These are phyloP conservation scores for Chymomyza amoena DNA, from an alignment of 2,888 invertebrate species.

Conservation along the genomic window DNA sequence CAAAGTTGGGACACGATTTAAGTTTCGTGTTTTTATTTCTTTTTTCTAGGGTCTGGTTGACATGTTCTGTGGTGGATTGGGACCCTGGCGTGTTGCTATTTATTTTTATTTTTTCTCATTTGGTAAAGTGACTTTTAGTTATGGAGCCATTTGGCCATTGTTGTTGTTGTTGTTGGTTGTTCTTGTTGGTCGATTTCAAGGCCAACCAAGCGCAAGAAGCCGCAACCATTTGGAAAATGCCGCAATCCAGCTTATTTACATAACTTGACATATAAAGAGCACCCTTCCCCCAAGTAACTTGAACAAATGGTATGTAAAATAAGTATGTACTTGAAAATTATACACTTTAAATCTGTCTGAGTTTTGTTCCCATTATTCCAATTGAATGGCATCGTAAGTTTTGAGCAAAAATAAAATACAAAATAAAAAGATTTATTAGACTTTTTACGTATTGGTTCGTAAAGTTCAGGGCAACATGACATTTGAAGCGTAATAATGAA, in stretches of 20 bases:
- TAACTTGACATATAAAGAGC: neutral
- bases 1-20: slow-evolving; percentile 51
- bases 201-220: slow-evolving; percentile 19
- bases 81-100: slow-evolving; percentile 10
- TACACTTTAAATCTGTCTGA: neutral
- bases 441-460: neutral
- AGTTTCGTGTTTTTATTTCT: slow-evolving; percentile 35
- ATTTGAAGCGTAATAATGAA: neutral
- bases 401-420: too few relatives aligned
- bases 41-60: neutral
- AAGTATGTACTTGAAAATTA: neutral
- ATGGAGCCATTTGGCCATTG: slow-evolving; percentile 8
- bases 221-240: neutral
- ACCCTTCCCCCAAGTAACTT: neutral
- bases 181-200: slow-evolving; percentile 35
- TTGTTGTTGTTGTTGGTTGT: slow-evolving; percentile 18
- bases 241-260: neutral
- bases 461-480: neutral
- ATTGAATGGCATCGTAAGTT: neutral
- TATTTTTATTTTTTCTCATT: slow-evolving; percentile 11
- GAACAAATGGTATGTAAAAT: neutral
- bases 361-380: neutral
- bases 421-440: neutral
- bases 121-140: slow-evolving; percentile 10
- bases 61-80: slow-evolving; percentile 1